phyloP scores from a whole-genome alignment of 2,797 vertebrate genomes.

The Urophycis tenuis region DNA sequence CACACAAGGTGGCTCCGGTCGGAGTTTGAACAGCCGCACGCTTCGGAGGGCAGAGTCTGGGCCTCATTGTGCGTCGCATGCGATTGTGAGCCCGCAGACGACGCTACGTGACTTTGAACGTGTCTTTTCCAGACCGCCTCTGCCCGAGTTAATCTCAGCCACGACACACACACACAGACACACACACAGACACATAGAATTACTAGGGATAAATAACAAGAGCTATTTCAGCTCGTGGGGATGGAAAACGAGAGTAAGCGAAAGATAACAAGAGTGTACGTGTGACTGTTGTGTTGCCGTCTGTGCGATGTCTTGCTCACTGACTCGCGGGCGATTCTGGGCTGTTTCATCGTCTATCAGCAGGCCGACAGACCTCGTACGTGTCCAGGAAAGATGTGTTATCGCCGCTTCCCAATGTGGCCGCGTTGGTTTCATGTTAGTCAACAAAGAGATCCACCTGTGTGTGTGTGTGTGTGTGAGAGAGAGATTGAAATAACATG shows the following conservation, averaged over 20 bases:
- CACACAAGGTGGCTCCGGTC: too few relatives aligned
- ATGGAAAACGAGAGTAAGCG: constrained; percentile 63
- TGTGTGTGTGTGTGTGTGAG: constrained; percentile 19
- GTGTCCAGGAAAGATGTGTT: constrained; percentile 55
- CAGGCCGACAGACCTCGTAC: constrained; percentile 50
- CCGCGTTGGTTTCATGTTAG: constrained; percentile 34
- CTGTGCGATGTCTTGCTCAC: constrained; percentile 22
- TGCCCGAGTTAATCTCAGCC: constrained; percentile 38
- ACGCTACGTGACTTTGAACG: constrained; percentile 35
- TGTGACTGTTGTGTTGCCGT: constrained; percentile 22
- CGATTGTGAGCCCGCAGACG: constrained; percentile 33
- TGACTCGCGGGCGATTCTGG: constrained; percentile 24
- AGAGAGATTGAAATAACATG: neutral
- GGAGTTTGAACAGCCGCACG: neutral
- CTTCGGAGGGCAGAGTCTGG: constrained; percentile 9
- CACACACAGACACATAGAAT: constrained; percentile 38
- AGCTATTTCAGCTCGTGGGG: constrained; percentile 47
- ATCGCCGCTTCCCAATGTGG: constrained; percentile 39
- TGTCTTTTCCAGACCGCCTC: constrained; percentile 51
- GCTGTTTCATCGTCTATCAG: constrained; percentile 45
- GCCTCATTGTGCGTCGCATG: constrained; percentile 26
- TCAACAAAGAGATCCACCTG: constrained; percentile 3
- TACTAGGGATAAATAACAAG: constrained; percentile 39
- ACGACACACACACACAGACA: too few relatives aligned
- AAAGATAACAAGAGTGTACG: constrained; percentile 45